Percentiles rank a stretch among this genome's conserved stretches.
Conservation (phyloP, 2,888 invertebrate species). For the Drosophila koepferae region DNA sequence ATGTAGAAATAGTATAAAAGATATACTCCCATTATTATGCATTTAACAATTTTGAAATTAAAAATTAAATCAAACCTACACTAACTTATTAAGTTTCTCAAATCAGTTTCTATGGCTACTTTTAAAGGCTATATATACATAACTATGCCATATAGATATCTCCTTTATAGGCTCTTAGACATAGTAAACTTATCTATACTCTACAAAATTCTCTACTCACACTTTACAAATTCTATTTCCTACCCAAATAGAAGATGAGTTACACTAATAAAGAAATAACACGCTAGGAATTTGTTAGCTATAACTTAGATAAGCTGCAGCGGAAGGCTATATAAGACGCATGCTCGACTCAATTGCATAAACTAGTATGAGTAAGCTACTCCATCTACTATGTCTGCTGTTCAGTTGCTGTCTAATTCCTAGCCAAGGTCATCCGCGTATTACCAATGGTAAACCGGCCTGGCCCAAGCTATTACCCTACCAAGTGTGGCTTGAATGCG, state of each 20-base stretch:
- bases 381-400: slow-evolving; percentile 27
- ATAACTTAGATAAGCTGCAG: slow-evolving; percentile 28
- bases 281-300: slow-evolving; percentile 26
- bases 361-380: slow-evolving; percentile 36
- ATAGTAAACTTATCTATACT: not conserved
- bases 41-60: not conserved
- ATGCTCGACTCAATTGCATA: not conserved
- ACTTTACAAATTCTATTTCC: not conserved
- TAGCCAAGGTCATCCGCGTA: slow-evolving; percentile 38
- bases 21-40: not conserved
- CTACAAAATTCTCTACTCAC: not conserved
- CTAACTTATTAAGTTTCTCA: not conserved
- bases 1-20: not conserved
- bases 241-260: not conserved
- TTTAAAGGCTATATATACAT: too few species aligned
- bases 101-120: too few species aligned
- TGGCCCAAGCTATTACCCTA: slow-evolving; percentile 44
- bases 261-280: slow-evolving; percentile 12
- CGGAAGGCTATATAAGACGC: slow-evolving; percentile 42
- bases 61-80: not conserved
- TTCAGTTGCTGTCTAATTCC: slow-evolving; percentile 9
- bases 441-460: slow-evolving; percentile 51
- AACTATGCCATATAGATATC: too few species aligned
- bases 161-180: too few species aligned
- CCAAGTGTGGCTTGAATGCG: slow-evolving; percentile 45